Conservation (phyloP, 2,113 vertebrate genomes). For the Athene noctua region DNA sequence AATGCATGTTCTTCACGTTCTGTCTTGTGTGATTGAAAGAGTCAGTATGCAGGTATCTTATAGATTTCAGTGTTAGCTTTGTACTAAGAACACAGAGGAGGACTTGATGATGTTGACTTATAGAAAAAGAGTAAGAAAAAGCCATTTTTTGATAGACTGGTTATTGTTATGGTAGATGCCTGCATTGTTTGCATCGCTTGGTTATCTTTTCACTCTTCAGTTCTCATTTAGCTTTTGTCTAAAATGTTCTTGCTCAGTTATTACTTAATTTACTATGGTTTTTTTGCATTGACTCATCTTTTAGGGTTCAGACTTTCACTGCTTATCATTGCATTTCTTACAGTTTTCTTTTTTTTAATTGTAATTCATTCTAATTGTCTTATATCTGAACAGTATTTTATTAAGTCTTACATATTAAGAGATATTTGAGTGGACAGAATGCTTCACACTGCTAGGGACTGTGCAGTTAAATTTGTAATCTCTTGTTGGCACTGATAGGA, state of each 20-base stretch:
- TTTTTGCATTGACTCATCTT: neutral
- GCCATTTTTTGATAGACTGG: neutral
- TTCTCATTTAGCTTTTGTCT: neutral
- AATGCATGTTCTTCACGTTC: conserved; percentile 96
- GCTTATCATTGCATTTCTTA: neutral
- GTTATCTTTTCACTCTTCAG: neutral
- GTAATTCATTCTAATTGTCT: neutral
- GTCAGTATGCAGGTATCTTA: conserved; percentile 90
- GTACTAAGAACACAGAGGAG: neutral
- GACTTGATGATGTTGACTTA: neutral
- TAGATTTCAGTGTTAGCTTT: neutral
- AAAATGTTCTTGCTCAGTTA: neutral
- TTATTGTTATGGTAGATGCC: neutral
- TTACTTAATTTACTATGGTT: neutral
- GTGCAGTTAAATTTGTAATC: neutral
- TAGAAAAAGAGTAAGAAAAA: neutral
- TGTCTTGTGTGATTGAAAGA: conserved; percentile 97
- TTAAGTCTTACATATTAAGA: neutral
- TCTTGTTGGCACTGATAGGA: neutral
- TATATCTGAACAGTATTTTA: neutral
- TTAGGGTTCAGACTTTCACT: neutral
- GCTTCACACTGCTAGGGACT: rapidly evolving
- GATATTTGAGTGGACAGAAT: neutral
- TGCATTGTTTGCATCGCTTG: neutral
- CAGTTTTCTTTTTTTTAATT: neutral